Conservation (phyloP, 2,113 vertebrate species). For the Thalassarche chlororhynchos region DNA sequence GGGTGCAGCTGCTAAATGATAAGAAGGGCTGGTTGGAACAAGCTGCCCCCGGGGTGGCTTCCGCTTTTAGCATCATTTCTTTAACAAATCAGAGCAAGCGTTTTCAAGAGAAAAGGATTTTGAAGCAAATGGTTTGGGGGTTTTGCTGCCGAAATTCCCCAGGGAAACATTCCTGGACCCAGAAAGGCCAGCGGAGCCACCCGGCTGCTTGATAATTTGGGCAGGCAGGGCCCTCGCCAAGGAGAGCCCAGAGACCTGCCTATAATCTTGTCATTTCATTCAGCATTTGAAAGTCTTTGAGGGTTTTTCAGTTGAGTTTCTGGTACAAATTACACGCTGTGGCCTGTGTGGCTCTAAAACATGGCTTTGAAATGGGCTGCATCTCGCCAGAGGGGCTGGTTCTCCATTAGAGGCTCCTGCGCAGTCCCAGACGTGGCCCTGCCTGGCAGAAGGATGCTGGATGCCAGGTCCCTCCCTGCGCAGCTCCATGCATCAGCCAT, state of each 20-base stretch:
- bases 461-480: background rate
- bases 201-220: fast-evolving
- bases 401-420: background rate
- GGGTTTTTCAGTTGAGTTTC: background rate
- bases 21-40: background rate
- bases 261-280: background rate
- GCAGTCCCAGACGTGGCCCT: no score
- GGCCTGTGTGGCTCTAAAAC: background rate
- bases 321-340: background rate
- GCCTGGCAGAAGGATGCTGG: background rate
- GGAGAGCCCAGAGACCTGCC: background rate
- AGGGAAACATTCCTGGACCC: background rate
- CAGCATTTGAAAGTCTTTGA: background rate
- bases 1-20: background rate
- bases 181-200: background rate
- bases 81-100: constrained; percentile 32
- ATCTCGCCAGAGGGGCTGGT: background rate
- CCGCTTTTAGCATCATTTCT: background rate
- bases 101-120: background rate
- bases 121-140: fast-evolving
- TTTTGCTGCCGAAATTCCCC: background rate
- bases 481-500: background rate
- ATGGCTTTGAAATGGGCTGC: fast-evolving
- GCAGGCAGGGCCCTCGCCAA: background rate
- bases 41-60: background rate